phyloP scores from a whole-genome alignment of 2,888 invertebrate genomes.

The Athrips mouffetella region DNA sequence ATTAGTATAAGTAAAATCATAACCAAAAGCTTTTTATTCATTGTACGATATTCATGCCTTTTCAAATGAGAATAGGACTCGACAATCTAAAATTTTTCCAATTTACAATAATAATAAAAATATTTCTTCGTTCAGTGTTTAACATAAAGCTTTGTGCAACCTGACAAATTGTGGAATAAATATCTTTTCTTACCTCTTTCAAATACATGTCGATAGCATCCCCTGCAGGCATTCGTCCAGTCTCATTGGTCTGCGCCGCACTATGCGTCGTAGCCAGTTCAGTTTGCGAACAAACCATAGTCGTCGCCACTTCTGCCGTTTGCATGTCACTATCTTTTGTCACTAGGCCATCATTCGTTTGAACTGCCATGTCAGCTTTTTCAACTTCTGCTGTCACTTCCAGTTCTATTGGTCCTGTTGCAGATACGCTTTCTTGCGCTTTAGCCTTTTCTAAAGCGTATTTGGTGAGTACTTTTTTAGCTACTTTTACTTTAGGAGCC shows the following conservation, averaged over 20 bases:
- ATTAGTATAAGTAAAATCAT: too few relatives aligned
- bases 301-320: conserved; percentile 30
- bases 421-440: neutral
- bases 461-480: conserved; percentile 51
- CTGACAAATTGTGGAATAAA: too few relatives aligned
- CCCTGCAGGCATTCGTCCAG: conserved; percentile 45
- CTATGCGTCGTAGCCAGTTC: conserved; percentile 28
- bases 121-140: too few relatives aligned
- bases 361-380: conserved; percentile 31
- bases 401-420: neutral
- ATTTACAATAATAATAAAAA: too few relatives aligned
- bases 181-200: conserved; percentile 44
- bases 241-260: conserved; percentile 47
- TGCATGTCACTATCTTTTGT: conserved; percentile 37
- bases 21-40: too few relatives aligned
- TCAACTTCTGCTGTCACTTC: conserved; percentile 11
- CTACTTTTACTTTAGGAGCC: conserved; percentile 62
- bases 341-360: conserved; percentile 31
- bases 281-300: conserved; percentile 31
- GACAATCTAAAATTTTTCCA: too few relatives aligned
- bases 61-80: too few relatives aligned
- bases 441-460: conserved; percentile 39
- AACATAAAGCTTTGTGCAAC: too few relatives aligned
- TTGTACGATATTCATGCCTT: too few relatives aligned
- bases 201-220: conserved; percentile 47